Evolutionary conservation across 2,797 vertebrate genomes (phyloP), one percentile per base, ranked within the genome.

Genomic region (Labroides dimidiatus): DNA sequence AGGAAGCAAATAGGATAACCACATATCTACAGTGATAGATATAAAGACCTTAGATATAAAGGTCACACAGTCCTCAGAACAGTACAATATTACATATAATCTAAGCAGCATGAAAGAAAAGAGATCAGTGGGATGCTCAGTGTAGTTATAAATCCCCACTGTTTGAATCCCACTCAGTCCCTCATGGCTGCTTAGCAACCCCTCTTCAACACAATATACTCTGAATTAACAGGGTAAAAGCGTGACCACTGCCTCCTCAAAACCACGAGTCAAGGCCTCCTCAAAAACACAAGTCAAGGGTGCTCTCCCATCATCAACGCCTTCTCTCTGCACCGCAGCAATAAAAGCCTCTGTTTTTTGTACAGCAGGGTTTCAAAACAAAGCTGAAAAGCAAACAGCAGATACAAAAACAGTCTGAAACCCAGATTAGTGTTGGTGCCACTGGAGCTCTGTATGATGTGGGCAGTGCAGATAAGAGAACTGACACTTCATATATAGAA

Each of bases 161-260:
- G 87, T 92, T 91, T 92, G 88, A 92, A 92, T 94, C 91, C 89
- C 88, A 91, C 92, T 92, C 89, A 84, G 86, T 90, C 86, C 84
- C 89, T 61, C 44, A 80, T 82, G 79, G 93, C 92, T 94, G 93
- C 93, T 93, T 93, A 94, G 94, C 94, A 94, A 94, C 94, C 90
- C 88, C 89, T 90, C 89, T 87, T 63, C 85, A 89, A 84, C 87
- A 93, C 92, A 93, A 91, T 91, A 87, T 89, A 86, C 77, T 91
- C 84, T 69, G 91, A 93, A 94, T 94, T 92, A 92, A 86, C 87
- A 85, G 90, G 87, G 84, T 72, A 86, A 89, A 89, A 92, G 90
- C 86, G 64, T 91, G 91, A 91, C 91, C 90, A 74, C 89, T 89
- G 90, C 90, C 89, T 90, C 85, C 80, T 89, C 87, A 86, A 88